Conservation (phyloP, 2,113 vertebrate species). For the Pteropus alecto region DNA sequence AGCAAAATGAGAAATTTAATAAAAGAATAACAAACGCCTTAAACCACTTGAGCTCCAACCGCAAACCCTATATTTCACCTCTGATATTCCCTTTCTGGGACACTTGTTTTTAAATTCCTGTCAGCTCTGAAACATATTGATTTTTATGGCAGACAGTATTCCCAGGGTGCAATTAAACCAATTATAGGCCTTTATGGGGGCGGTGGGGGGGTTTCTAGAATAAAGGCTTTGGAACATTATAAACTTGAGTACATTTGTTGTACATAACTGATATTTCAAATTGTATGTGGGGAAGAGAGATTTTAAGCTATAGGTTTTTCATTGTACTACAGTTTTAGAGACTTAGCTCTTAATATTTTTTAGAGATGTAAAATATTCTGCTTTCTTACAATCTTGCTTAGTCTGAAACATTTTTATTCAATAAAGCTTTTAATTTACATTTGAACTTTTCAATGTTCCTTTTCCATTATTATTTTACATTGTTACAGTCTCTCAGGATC, state of each 20-base stretch:
- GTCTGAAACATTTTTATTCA: constrained; percentile 81
- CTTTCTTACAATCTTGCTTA: constrained; percentile 83
- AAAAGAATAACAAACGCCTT: background rate
- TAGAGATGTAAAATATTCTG: constrained; percentile 86
- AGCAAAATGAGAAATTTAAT: background rate
- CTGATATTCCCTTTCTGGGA: constrained; percentile 30
- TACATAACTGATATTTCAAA: constrained; percentile 72
- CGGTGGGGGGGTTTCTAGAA: constrained; percentile 30
- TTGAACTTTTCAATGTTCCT: background rate
- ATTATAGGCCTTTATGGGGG: constrained; percentile 51
- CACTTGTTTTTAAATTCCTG: constrained; percentile 48
- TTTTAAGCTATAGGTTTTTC: constrained; percentile 76
- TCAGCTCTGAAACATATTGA: constrained; percentile 65
- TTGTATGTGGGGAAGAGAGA: constrained; percentile 47
- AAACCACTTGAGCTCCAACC: background rate
- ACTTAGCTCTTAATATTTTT: constrained; percentile 82
- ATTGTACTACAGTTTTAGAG: constrained; percentile 80
- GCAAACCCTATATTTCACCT: background rate
- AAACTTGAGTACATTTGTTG: constrained; percentile 77
- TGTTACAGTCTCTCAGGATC: background rate
- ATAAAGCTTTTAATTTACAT: constrained; percentile 82
- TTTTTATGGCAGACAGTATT: constrained; percentile 59
- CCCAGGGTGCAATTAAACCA: constrained; percentile 64
- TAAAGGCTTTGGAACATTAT: constrained; percentile 69
- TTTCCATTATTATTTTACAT: background rate